Base-by-base conservation (phyloP, 2,888 invertebrate species). In the Lypha dubia region DNA sequence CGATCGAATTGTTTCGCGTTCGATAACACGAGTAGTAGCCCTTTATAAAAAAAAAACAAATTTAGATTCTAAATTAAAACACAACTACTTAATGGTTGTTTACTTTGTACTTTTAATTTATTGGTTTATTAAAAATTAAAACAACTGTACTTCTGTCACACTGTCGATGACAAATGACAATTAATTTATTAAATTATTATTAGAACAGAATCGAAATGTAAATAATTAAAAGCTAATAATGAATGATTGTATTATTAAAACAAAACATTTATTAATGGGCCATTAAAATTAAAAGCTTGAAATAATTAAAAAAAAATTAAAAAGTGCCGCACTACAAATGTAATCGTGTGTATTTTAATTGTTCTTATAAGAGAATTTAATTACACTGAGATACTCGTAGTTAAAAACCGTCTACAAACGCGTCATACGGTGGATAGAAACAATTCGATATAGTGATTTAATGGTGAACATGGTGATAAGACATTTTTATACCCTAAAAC, bases 221-320 rank as follows among this genome's bases (percentile, higher is more conserved):
- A 67, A 58, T 32, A 53, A 76, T 67, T 67, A 65, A 65, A 58
- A 58, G 53, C 15, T 76, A 58, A 75, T 75, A 65, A 56, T 56
- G 17, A 56, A 41, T 67, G 67, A 67, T 76, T 76, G 76, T 68
- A 49, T 76, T 22, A 76, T 49, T 58, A 22, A 49, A 38, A 76
- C 46, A 68, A 68, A 67, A 58, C 67, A 60, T 68, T 68, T 38
- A 68, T 70, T 79, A 60, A 71, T 63, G 63, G 53, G 24, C 63
- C 22, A 32, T 71, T 77, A 11, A 77, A 38, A 32, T 71, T 77
- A 11, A 77, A 38, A 51, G 60, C 15, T 51, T 68, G 17, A 62
- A 68, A 68, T 49, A 77, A 60, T 68, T 67, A 49, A 58, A 51
- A 60, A 11, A 63, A 62, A 44, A 22, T 13, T 8, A 11, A 22